Evolutionary conservation across 2,797 vertebrate species (phyloP).

Genomic region (Esox masquinongy): DNA sequence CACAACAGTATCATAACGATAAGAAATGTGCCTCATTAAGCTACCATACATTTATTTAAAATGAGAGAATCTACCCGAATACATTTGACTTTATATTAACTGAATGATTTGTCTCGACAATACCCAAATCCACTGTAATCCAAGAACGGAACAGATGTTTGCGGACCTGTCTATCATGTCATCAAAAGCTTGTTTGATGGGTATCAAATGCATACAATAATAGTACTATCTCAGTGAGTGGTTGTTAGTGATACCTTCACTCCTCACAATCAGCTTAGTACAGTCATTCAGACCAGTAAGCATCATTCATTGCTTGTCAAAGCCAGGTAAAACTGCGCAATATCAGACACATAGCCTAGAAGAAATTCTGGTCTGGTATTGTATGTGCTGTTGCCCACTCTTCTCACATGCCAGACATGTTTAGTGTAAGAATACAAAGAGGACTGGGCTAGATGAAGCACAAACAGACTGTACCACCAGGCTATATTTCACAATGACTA

Average conservation of each 20-base stretch:
- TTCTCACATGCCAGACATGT: not conserved
- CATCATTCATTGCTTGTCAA: not conserved
- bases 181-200: not conserved
- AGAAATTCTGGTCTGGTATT: not conserved
- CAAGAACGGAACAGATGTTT: no score
- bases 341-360: slow-evolving; percentile 1
- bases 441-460: not conserved
- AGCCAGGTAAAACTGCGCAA: not conserved
- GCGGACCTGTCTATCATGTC: no score
- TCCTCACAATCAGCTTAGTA: not conserved
- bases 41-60: no score
- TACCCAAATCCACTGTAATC: no score
- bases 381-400: not conserved
- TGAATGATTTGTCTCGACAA: no score
- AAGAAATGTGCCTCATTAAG: no score
- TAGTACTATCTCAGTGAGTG: not conserved
- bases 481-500: not conserved
- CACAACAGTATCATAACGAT: no score
- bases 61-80: no score
- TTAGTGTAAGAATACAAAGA: not conserved
- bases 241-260: not conserved
- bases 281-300: not conserved
- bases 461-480: not conserved
- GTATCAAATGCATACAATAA: not conserved
- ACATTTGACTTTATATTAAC: no score